These are phyloP conservation scores for Epinephelus malabaricus DNA, from an alignment of 2,797 vertebrate genomes.

Conservation along the genomic window DNA sequence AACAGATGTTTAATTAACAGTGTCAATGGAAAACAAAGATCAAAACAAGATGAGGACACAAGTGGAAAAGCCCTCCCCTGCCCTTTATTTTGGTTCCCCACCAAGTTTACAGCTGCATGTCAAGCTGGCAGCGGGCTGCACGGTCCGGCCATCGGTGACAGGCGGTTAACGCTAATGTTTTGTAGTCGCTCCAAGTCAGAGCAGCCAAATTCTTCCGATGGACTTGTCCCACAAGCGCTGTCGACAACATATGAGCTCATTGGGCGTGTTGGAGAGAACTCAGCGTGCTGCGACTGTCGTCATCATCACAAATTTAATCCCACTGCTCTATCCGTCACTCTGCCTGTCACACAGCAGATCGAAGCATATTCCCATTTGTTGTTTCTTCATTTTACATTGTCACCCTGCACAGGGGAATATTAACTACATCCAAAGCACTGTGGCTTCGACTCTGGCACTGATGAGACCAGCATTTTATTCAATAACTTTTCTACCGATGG, in stretches of 20 bases:
- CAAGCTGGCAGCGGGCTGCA: conserved; percentile 58
- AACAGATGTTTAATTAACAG: conserved; percentile 49
- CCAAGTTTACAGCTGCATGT: conserved; percentile 73
- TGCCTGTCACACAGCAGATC: conserved; percentile 11
- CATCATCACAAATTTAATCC: conserved; percentile 61
- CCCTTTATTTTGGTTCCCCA: conserved; percentile 54
- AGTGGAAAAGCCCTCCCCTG: conserved; percentile 27
- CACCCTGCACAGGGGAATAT: background rate
- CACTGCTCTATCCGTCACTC: conserved; percentile 40
- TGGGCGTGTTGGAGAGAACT: conserved; percentile 68
- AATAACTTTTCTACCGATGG: background rate
- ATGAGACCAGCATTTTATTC: background rate
- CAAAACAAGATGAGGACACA: conserved; percentile 49
- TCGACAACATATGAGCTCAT: conserved; percentile 74
- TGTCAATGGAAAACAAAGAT: conserved; percentile 54
- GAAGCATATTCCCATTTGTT: background rate
- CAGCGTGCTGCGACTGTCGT: conserved; percentile 56
- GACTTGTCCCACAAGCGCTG: conserved; percentile 65
- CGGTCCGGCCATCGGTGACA: conserved; percentile 54
- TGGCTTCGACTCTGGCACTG: conserved; percentile 1
- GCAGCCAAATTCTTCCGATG: conserved; percentile 69
- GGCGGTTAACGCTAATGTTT: conserved; percentile 62
- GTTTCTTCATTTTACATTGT: background rate
- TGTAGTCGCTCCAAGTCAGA: conserved; percentile 62
- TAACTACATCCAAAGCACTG: background rate